Evolutionary conservation across 2,113 vertebrate species (phyloP).

Genomic region (Cyprinodon variegatus): DNA sequence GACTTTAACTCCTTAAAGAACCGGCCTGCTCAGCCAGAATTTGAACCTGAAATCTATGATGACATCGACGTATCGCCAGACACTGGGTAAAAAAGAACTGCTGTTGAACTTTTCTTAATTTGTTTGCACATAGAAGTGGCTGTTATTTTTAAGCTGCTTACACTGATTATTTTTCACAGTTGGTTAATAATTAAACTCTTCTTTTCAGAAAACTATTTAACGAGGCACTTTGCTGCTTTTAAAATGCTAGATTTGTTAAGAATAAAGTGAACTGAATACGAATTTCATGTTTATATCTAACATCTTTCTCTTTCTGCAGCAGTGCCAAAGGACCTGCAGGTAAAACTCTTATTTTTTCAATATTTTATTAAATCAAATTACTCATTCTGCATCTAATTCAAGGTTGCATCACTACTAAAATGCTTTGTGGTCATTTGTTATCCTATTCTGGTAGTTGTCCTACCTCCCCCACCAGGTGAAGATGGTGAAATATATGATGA

Average conservation of each 20-base stretch:
- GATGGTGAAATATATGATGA: constrained; percentile 90
- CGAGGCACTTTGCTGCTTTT: not conserved
- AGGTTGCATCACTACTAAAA: not conserved
- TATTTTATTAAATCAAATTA: not conserved
- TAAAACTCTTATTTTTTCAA: constrained; percentile 51
- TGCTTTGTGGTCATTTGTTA: not conserved
- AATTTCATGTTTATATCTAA: constrained; percentile 4
- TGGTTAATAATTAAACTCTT: not conserved
- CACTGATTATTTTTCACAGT: not conserved
- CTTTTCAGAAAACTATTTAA: not conserved
- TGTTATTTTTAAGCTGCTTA: too few species aligned
- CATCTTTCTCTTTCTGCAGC: constrained; percentile 66
- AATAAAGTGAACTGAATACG: not conserved
- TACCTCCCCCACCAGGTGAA: constrained; percentile 78
- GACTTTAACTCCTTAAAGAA: constrained; percentile 87
- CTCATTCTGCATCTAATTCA: not conserved
- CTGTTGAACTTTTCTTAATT: not conserved
- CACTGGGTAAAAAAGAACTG: constrained; percentile 43
- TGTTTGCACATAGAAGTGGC: not conserved
- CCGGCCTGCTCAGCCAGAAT: constrained; percentile 22
- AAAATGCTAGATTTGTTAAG: not conserved
- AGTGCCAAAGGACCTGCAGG: constrained; percentile 75
- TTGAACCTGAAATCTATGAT: constrained; percentile 88
- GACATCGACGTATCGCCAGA: constrained; percentile 88
- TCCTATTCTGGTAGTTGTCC: constrained; percentile 67